These are phyloP conservation scores for Myotis pilosus DNA, from an alignment of 2,797 vertebrate species.

Conservation along the genomic window DNA sequence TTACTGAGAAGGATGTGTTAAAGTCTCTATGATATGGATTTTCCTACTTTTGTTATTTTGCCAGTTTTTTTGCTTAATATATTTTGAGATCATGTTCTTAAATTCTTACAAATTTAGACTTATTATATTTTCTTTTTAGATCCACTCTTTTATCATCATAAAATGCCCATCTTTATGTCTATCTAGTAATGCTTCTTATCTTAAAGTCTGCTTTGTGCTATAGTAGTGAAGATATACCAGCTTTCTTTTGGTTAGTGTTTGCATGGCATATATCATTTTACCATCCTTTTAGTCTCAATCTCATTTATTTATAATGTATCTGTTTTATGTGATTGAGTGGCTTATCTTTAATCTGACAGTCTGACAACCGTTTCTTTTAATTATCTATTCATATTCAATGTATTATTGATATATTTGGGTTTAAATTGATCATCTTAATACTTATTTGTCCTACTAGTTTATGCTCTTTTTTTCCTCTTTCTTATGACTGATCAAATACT, in stretches of 20 bases:
- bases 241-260: neutral
- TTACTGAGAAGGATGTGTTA: neutral
- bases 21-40: neutral
- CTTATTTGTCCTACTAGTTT: neutral
- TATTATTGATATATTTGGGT: neutral
- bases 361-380: constrained; percentile 4
- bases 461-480: neutral
- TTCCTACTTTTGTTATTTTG: neutral
- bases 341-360: neutral
- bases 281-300: neutral
- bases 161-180: neutral
- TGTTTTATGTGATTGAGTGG: neutral
- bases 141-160: neutral
- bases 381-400: neutral
- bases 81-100: constrained; percentile 22
- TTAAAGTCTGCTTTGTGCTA: neutral
- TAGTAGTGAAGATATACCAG: neutral
- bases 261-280: neutral
- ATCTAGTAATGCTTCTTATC: neutral
- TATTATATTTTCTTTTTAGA: neutral
- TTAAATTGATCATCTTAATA: neutral
- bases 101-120: neutral
- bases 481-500: neutral
- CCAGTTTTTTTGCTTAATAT: neutral
- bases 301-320: neutral